Percentiles rank a stretch among this genome's conserved stretches.
Evolutionary conservation across 1,140 invertebrate genomes (phyloP).

Genomic region (Panagrolaimus sp.): DNA sequence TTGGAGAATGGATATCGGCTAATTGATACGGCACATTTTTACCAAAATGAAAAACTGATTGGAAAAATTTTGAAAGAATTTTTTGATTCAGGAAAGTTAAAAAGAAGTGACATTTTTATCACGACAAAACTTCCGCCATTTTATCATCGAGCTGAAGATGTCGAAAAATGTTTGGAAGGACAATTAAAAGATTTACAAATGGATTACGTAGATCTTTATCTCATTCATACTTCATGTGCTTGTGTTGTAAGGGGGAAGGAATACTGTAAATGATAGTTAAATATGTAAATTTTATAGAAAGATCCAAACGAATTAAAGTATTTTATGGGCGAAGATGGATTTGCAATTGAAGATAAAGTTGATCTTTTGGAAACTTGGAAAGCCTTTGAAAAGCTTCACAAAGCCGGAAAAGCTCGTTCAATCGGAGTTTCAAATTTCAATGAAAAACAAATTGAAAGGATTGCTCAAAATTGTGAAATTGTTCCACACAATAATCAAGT

Average conservation of each 20-base stretch:
- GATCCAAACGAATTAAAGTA: constrained; percentile 66
- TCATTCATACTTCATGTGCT: constrained; percentile 29
- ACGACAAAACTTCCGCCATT: constrained; percentile 66
- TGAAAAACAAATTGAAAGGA: constrained; percentile 48
- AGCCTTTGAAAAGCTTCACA: constrained; percentile 58
- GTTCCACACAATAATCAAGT: constrained; percentile 33
- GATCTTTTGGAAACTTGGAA: constrained; percentile 65
- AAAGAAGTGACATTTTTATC: constrained; percentile 71
- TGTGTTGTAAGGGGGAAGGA: background rate
- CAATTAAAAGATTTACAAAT: constrained; percentile 33
- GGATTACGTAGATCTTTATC: constrained; percentile 38
- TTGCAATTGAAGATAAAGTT: constrained; percentile 68
- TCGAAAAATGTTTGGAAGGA: constrained; percentile 14
- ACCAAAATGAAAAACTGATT: constrained; percentile 71
- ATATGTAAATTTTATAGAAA: constrained; percentile 64
- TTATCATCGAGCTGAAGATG: constrained; percentile 14
- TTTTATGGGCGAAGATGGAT: constrained; percentile 62
- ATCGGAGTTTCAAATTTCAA: constrained; percentile 62
- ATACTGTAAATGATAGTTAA: constrained; percentile 21
- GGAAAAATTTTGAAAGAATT: constrained; percentile 65
- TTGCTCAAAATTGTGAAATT: constrained; percentile 67
- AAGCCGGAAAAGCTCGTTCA: constrained; percentile 54
- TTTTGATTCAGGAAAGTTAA: constrained; percentile 61
- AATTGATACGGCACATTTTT: constrained; percentile 70
- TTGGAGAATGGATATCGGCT: constrained; percentile 30